Evolutionary conservation across 2,113 vertebrate species (phyloP), one percentile per base, ranked within the genome.

Genomic region (Calyptomena viridis): DNA sequence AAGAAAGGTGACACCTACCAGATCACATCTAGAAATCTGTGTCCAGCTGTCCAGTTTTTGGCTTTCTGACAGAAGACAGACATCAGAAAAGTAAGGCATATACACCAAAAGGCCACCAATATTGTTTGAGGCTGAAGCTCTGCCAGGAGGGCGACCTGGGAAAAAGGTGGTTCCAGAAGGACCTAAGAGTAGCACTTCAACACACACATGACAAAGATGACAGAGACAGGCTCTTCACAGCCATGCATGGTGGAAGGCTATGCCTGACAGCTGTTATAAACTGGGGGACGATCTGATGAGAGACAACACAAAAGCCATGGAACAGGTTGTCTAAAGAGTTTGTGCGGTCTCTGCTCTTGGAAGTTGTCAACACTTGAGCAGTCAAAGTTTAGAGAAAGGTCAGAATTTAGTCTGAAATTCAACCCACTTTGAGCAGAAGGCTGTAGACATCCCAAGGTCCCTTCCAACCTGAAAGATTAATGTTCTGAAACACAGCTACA

Each of bases 161-260:
- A 24, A 25, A 60, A 22, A 62, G 7, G 24, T 23, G 22, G 24
- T 52, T 77, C 50, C 31, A 16, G 21, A 40, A 9, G 19, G 18
- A 22, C 33, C 12, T 30, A 37, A 8, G 5, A 60, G 22, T 1
- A 60, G 35, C 18, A 28, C 56, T 46, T 50, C 40, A 44, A 19
- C 28, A 24, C 0, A 0, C 8, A 59, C 14, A 52, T 28, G 2
- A 40, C 9, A 49, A 20, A 28, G 40, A 9, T 33, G 16, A 46
- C 37, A 56, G 21, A 37, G 18, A 8, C 12, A n/a, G 73, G 9
- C 42, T 56, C 40, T 33, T 35, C 30, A 24, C 25, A 68, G 73
- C 11, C 52, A 21, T 7, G 24, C 53, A 14, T 3, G 11, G 19
- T 11, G 14, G 14, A n/a, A 76, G 31, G 24, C 12, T 16, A 17